A percentile compares a stretch with the other conserved stretches of the same genome.
phyloP scores from a whole-genome alignment of 1,140 invertebrate genomes.

The Drosophila busckii region DNA sequence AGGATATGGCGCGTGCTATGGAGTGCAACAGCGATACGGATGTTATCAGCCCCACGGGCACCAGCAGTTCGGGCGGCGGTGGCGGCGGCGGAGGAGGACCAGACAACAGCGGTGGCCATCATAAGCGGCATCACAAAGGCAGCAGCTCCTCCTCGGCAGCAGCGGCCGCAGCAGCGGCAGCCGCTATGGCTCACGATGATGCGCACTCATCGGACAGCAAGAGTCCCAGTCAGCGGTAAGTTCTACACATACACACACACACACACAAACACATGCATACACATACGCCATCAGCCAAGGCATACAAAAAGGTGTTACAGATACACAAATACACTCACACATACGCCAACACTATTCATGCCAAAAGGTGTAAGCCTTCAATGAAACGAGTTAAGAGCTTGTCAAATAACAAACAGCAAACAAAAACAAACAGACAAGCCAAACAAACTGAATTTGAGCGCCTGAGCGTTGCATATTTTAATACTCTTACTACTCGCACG shows the following conservation, averaged over 20 bases:
- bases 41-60: constrained; percentile 72
- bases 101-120: constrained; percentile 30
- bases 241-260: constrained; percentile 3
- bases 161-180: constrained; percentile 21
- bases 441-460: too few species aligned
- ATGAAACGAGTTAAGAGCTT: constrained; percentile 33
- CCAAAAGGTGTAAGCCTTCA: constrained; percentile 1
- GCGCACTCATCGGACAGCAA: constrained; percentile 84
- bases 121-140: constrained; percentile 62
- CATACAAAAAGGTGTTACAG: too few species aligned
- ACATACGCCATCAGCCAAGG: too few species aligned
- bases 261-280: constrained; percentile 6
- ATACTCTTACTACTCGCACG: too few species aligned
- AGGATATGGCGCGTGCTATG: constrained; percentile 58
- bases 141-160: constrained; percentile 17
- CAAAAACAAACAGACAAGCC: constrained; percentile 10
- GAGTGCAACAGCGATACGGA: constrained; percentile 75
- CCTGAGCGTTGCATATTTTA: too few species aligned
- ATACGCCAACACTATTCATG: neutral
- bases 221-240: constrained; percentile 83
- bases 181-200: constrained; percentile 80
- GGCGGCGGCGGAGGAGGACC: constrained; percentile 26
- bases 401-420: constrained; percentile 19
- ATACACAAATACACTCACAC: constrained; percentile 7
- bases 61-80: constrained; percentile 67